phyloP scores from a whole-genome alignment of 2,113 vertebrate genomes.

The Misgurnus anguillicaudatus region DNA sequence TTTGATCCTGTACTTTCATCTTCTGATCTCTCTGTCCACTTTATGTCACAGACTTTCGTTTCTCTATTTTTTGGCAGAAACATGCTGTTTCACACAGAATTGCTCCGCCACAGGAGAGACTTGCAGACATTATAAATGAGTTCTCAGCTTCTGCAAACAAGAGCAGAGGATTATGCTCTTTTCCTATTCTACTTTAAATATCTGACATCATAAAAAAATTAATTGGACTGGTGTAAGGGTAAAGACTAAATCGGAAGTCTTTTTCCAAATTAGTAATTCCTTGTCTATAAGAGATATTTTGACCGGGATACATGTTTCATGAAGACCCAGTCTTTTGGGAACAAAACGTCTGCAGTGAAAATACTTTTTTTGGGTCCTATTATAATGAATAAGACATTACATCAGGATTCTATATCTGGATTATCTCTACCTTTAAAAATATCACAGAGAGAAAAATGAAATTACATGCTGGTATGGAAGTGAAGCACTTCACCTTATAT shows the following conservation, averaged over 20 bases:
- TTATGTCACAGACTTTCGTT: no score
- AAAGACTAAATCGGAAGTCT: no score
- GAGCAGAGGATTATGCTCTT: background rate
- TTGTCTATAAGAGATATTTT: background rate
- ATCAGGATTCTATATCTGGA: background rate
- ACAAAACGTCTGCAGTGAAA: background rate
- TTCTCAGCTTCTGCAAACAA: no score
- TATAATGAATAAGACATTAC: constrained; percentile 6
- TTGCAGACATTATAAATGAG: no score
- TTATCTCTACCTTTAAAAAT: constrained; percentile 4
- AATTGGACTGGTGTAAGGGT: background rate
- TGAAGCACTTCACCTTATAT: background rate
- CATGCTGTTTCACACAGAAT: no score
- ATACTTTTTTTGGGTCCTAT: background rate
- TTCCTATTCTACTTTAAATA: background rate
- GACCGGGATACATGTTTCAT: background rate
- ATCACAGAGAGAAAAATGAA: constrained; percentile 4
- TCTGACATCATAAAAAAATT: background rate
- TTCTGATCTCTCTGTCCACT: no score
- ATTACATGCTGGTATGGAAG: background rate
- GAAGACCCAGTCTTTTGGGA: background rate
- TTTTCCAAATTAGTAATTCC: no score
- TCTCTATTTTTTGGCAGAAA: no score
- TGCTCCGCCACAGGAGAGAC: no score
- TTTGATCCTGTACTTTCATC: background rate